These are phyloP conservation scores for Rhinoptilus africanus DNA, from an alignment of 2,113 vertebrate genomes.

Conservation along the genomic window DNA sequence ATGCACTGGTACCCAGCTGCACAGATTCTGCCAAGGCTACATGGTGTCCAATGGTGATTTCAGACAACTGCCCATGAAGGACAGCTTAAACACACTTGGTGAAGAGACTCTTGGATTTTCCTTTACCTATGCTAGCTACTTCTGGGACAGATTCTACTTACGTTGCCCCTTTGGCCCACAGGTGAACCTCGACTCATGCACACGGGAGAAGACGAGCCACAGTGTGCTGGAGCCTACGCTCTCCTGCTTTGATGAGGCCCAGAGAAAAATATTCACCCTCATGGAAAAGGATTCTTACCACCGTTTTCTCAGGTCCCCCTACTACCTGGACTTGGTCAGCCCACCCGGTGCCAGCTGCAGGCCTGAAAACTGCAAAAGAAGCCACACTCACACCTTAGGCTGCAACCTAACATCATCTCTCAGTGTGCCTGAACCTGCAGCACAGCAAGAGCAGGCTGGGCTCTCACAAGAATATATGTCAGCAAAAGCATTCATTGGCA, in stretches of 20 bases:
- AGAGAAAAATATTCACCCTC: slow-evolving; percentile 87
- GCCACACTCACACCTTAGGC: slow-evolving; percentile 56
- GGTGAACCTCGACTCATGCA: slow-evolving; percentile 92
- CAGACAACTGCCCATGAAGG: background rate
- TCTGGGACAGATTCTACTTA: background rate
- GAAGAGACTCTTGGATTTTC: background rate
- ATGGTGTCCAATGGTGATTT: background rate
- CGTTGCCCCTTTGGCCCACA: slow-evolving; percentile 45
- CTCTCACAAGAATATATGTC: background rate
- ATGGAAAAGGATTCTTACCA: slow-evolving; percentile 97
- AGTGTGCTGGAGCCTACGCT: slow-evolving; percentile 78
- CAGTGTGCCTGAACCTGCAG: slow-evolving; percentile 61
- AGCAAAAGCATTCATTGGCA: slow-evolving; percentile 55
- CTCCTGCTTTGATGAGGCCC: slow-evolving; percentile 87
- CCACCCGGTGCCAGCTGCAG: background rate
- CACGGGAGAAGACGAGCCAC: slow-evolving; percentile 81
- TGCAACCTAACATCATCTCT: slow-evolving; percentile 61
- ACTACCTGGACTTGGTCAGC: slow-evolving; percentile 83
- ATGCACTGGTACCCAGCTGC: background rate
- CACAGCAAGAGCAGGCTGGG: background rate
- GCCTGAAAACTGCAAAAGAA: slow-evolving; percentile 60
- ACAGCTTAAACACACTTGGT: background rate
- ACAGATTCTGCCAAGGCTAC: background rate
- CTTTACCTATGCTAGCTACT: background rate
- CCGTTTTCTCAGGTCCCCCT: slow-evolving; percentile 88